Conservation (phyloP, 2,113 vertebrate genomes). For the Melanostigma gelatinosum region DNA sequence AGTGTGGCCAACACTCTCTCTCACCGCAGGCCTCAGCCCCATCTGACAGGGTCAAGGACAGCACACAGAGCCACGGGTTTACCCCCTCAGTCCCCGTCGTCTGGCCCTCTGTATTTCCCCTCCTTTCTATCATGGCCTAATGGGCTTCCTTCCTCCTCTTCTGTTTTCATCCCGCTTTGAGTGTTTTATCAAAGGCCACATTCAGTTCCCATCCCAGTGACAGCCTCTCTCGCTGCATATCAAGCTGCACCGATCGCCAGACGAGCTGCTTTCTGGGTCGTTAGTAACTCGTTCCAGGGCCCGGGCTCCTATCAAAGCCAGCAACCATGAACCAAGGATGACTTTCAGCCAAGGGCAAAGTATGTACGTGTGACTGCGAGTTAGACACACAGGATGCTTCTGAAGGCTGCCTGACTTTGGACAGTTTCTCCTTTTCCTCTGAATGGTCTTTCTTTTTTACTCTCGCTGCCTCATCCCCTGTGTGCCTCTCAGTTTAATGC, state of each 20-base stretch:
- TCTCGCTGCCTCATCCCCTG: conserved; percentile 45
- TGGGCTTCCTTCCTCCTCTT: conserved; percentile 50
- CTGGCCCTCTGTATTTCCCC: conserved; percentile 18
- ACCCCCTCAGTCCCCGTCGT: background rate
- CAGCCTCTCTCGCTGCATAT: conserved; percentile 50
- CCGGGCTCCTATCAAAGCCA: conserved; percentile 63
- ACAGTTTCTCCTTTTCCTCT: conserved; percentile 51
- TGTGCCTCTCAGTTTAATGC: conserved; percentile 69
- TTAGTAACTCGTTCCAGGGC: conserved; percentile 65
- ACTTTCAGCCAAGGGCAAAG: conserved; percentile 70
- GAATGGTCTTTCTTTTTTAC: conserved; percentile 62
- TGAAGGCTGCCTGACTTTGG: conserved; percentile 69
- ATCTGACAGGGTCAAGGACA: conserved; percentile 72
- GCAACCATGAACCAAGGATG: conserved; percentile 57
- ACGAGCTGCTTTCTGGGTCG: conserved; percentile 59
- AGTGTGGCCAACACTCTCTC: conserved; percentile 35
- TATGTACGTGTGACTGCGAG: conserved; percentile 44
- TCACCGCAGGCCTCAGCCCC: conserved; percentile 33
- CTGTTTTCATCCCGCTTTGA: conserved; percentile 62
- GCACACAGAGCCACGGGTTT: conserved; percentile 50
- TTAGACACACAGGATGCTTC: conserved; percentile 40
- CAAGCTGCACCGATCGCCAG: conserved; percentile 48
- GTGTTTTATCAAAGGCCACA: conserved; percentile 70
- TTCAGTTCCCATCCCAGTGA: conserved; percentile 59
- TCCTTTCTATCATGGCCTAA: conserved; percentile 26